Percentiles rank a stretch among this genome's conserved stretches.
Evolutionary conservation across 2,888 invertebrate genomes (phyloP).

Genomic region (Netelia virgata): DNA sequence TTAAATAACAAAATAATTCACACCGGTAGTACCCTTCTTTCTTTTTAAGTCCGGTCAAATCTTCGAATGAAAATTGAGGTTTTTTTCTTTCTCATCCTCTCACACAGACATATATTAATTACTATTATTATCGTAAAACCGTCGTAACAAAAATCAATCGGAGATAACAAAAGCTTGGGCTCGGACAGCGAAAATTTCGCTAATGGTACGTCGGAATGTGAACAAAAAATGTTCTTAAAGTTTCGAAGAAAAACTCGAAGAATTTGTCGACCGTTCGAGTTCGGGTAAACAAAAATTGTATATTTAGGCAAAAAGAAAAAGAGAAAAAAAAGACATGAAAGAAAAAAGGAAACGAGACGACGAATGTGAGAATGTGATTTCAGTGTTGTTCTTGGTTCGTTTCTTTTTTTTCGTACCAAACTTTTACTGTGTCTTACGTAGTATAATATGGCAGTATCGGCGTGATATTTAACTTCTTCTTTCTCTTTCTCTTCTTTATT

Average conservation of each 20-base stretch:
- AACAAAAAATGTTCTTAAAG: constrained; percentile 25
- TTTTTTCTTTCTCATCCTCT: constrained; percentile 1
- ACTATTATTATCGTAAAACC: constrained; percentile 48
- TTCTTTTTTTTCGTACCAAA: constrained; percentile 75
- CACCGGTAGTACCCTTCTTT: constrained; percentile 24
- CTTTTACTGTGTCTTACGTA: constrained; percentile 75
- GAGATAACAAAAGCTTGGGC: background rate
- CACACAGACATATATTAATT: constrained; percentile 29
- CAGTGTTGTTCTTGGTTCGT: background rate
- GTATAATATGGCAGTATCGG: constrained; percentile 81
- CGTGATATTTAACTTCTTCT: constrained; percentile 76
- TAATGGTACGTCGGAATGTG: constrained; percentile 64
- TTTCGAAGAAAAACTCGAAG: too few species aligned
- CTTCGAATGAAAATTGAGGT: constrained; percentile 4
- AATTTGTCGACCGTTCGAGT: constrained; percentile 31
- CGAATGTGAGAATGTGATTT: constrained; percentile 54
- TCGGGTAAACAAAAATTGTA: constrained; percentile 3
- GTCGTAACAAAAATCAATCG: constrained; percentile 41
- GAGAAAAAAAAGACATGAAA: constrained; percentile 20
- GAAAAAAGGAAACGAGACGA: constrained; percentile 55
- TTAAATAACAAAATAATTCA: constrained; percentile 31
- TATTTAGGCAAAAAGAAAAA: constrained; percentile 16
- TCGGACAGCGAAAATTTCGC: constrained; percentile 47
- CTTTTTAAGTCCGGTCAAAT: constrained; percentile 11
- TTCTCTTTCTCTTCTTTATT: constrained; percentile 19